Evolutionary conservation across 2,113 vertebrate genomes (phyloP), one percentile per base, ranked within the genome.

Genomic region (Cathartes aura): DNA sequence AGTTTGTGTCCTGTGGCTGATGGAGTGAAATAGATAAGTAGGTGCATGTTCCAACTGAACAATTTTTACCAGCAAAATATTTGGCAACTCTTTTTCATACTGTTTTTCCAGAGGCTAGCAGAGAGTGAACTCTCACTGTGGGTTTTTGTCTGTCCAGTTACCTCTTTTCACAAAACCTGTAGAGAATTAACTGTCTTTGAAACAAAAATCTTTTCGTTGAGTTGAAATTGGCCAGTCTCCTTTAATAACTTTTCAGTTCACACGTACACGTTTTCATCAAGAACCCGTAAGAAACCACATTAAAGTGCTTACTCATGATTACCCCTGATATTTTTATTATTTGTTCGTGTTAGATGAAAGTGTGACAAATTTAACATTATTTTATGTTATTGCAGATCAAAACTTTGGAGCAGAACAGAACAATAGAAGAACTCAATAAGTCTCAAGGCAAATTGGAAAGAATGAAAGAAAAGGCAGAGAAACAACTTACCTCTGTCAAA

Each of bases 381-480:
- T 42, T 70, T 86, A n/a, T 84, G 60, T 74, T 95, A 36, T 92
- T 93, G 78, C 98, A 99, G 99, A 98, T 99, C 80, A 99, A 98
- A 98, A 99, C 98, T 60, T 89, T 98, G 98, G 99, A 99, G 78
- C 99, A 99, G 98, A 98, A 93, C 89, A 98, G 98, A 98, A 97
- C 89, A 73, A 98, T 99, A 87, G 99, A 99, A 92, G 98, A 99
- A 89, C 98, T 99, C 95, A 98, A 12, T 75, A 98, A 98, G 89
- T 99, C 97, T 93, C 97, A 98, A 97, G 97, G 96, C 29, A 98
- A 98, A 85, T 95, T 99, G 97, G 98, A 98, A 97, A 98, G 98
- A 95, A 98, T 98, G 97, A 99, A 99, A 96, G 96, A 98, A 86
- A 98, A 98, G 74, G 97, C 97, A 71, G 98, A 99, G 97, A 98